Base-by-base conservation (phyloP, 2,888 invertebrate genomes). In the Drosophila longiperda region DNA sequence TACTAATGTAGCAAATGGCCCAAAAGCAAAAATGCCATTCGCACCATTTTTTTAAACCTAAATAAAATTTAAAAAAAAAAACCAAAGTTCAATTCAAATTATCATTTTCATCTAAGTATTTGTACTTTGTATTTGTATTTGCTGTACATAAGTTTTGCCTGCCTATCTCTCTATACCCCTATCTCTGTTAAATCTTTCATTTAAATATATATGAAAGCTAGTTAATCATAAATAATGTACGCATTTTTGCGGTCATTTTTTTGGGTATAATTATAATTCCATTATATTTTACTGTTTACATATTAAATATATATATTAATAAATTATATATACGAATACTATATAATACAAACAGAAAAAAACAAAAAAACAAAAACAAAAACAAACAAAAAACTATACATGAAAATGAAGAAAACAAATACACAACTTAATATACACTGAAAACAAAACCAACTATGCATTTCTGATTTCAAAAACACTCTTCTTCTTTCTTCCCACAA, bases 341-440 rank as follows among this genome's bases (percentile, higher is more conserved):
- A 73, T 66, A 77, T 69, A 76, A 83, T 69, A 76, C 65, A 49
- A 54, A 54, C 58, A 58, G 26, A 55, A 36, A 74, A 48, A 58
- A 55, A n/a, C n/a, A n/a, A 64, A 52, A 60, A 63, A 70, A 58
- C 50, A 61, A 60, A 65, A 75, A 66, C 60, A 78, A 65, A 75
- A 71, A 65, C 69, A 75, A 78, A 68, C 73, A 65, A 78, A 75
- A 82, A 83, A 82, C 74, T 78, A 84, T 75, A 83, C 73, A 78
- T 82, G 73, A 82, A 63, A 73, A 78, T 69, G 76, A 84, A 66
- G 67, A 87, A 84, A 89, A 84, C 78, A 90, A 87, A 83, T 84
- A 88, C 82, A 87, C 87, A 87, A 90, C 83, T 78, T 88, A 87
- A 88, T 87, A 87, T 87, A 87, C 87, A 87, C 87, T 88, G 89